A percentile compares a stretch with the other conserved stretches of the same genome.
Evolutionary conservation across 2,113 vertebrate genomes (phyloP).

Genomic region (Thryonomys swinderianus): DNA sequence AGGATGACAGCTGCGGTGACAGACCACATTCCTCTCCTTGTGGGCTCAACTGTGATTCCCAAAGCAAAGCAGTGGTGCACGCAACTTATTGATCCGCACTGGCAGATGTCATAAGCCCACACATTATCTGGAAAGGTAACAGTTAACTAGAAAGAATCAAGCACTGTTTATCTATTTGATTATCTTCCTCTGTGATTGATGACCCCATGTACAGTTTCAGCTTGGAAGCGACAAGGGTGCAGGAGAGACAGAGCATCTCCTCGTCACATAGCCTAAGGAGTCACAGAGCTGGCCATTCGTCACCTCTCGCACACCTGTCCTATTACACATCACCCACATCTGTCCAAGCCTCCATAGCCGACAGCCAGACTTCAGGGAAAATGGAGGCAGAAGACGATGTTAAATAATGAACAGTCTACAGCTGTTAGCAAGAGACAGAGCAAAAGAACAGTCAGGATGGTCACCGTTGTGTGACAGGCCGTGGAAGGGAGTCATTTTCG

Average conservation of each 20-base stretch:
- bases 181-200: not conserved
- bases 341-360: not conserved
- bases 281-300: not conserved
- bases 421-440: not conserved
- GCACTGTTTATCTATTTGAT: not conserved
- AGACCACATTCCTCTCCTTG: not conserved
- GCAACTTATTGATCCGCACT: not conserved
- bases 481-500: not conserved
- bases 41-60: not conserved
- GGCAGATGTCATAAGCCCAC: not conserved
- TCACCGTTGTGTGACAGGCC: not conserved
- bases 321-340: not conserved
- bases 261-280: not conserved
- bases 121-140: slow-evolving; percentile 28
- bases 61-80: not conserved
- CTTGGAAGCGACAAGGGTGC: not conserved
- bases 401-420: not conserved
- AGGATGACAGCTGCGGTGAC: not conserved
- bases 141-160: not conserved
- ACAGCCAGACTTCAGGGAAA: not conserved
- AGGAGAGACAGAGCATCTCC: not conserved
- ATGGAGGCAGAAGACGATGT: not conserved
- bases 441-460: not conserved
- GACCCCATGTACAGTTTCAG: not conserved
- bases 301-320: not conserved